Evolutionary conservation across 1,140 invertebrate genomes (phyloP).

Genomic region (Lordiphosa stackelbergi): DNA sequence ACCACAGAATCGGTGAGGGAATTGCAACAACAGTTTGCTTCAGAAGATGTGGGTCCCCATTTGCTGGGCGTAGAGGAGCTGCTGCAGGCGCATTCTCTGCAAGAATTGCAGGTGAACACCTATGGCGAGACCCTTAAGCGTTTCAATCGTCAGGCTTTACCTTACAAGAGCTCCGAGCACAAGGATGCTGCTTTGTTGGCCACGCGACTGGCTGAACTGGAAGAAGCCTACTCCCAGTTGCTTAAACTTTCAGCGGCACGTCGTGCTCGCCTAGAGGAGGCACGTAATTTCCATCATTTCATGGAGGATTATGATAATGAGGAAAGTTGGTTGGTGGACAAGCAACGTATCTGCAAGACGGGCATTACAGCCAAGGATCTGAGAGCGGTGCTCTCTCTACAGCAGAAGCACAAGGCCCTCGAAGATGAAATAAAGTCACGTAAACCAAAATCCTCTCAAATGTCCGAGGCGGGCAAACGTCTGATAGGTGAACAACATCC

Average conservation of each 20-base stretch:
- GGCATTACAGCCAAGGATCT: conserved; percentile 96
- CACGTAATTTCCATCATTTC: conserved; percentile 96
- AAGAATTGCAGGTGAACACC: conserved; percentile 92
- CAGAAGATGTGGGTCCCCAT: conserved; percentile 93
- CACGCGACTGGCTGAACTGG: conserved; percentile 84
- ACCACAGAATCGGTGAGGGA: conserved; percentile 89
- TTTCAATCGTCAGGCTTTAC: conserved; percentile 84
- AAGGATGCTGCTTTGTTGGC: conserved; percentile 83
- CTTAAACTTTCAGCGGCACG: conserved; percentile 82
- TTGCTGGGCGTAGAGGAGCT: conserved; percentile 95
- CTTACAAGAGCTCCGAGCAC: conserved; percentile 78
- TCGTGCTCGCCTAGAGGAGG: conserved; percentile 90
- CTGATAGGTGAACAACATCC: conserved; percentile 88
- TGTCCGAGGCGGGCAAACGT: conserved; percentile 85
- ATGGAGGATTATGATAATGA: conserved; percentile 95
- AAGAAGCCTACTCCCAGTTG: conserved; percentile 85
- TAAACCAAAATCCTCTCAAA: conserved; percentile 87
- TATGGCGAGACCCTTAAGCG: conserved; percentile 89
- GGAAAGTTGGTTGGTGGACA: conserved; percentile 95
- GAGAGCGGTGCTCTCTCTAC: conserved; percentile 89
- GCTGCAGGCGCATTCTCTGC: conserved; percentile 93
- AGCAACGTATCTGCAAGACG: conserved; percentile 92
- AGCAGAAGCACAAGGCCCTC: conserved; percentile 96
- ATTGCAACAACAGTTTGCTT: conserved; percentile 88
- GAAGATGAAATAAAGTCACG: conserved; percentile 94